Base-by-base conservation (phyloP, 1,140 invertebrate species). In the Rhyacophila brunnea region DNA sequence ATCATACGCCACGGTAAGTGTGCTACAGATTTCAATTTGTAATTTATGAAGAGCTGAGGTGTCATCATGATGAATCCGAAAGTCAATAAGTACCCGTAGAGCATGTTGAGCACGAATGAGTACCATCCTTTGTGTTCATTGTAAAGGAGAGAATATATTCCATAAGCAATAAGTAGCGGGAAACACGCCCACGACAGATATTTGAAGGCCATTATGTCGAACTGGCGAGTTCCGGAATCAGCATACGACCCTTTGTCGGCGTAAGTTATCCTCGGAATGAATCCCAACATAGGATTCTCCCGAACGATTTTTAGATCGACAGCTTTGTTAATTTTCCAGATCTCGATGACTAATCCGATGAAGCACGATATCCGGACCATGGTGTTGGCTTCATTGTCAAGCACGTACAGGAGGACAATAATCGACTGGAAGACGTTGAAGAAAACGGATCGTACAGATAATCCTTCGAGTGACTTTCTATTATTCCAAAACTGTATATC, bases 61-160 rank as follows among this genome's bases (percentile, higher is more conserved):
- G 96, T 99, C 97, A 99, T 99, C 93, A 98, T 96, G 47, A 99
- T 99, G 70, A 99, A 99, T 51, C 97, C 98, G 78, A 99, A 99
- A 5, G 95, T 99, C 38, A 99, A 78, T 15, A 99, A 79, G 76
- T 98, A 99, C 53, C 98, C 97, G 78, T 99, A 99, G 10, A 99
- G 83, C 91, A 99, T 97, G 68, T 88, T 90, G 0, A 99, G 80
- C 11, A 96, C 80, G 73, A 94, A 98, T 72, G 83, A 91, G 73
- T 98, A 98, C 97, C 97, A 99, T 64, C 98, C 96, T 75, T 93
- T 97, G 73, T 99, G 98, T 74, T 99, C 97, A 49, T 92, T 82
- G 74, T 99, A 99, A 32, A 99, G 73, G n/a, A 99, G 74, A 0
- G 96, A 98, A 74, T 99, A 99, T 45, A 97, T 80, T 15, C 92